Conservation (phyloP, 2,888 invertebrate genomes). For the Cabera pusaria region DNA sequence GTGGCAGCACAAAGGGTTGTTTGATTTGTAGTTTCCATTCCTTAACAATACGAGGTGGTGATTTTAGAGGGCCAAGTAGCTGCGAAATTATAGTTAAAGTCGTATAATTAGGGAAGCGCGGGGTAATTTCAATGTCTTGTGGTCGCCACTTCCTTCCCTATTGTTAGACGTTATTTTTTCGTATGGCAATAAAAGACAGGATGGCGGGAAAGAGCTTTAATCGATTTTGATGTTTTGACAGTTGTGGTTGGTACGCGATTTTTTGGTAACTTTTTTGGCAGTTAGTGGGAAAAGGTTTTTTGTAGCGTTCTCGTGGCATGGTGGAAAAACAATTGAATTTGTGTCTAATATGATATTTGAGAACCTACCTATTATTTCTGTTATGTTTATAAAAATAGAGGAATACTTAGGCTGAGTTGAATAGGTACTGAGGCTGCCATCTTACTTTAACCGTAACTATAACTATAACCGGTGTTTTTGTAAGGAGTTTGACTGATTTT, state of each 20-base stretch:
- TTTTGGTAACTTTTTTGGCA: constrained; percentile 36
- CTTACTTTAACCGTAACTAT: too few relatives aligned
- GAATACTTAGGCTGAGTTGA: too few relatives aligned
- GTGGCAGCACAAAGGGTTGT: constrained; percentile 43
- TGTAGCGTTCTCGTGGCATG: constrained; percentile 18
- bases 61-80: constrained; percentile 60
- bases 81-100: constrained; percentile 75
- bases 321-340: too few relatives aligned
- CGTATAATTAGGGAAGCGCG: constrained; percentile 73
- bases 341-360: too few relatives aligned
- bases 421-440: too few relatives aligned
- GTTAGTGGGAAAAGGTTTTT: constrained; percentile 29
- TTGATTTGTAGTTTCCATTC: constrained; percentile 69
- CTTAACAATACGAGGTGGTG: constrained; percentile 63
- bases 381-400: too few relatives aligned
- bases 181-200: constrained; percentile 41
- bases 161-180: constrained; percentile 55
- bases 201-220: constrained; percentile 55
- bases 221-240: constrained; percentile 78
- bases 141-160: constrained; percentile 75
- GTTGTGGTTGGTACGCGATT: constrained; percentile 69
- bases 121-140: constrained; percentile 69
- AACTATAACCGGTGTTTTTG: too few relatives aligned
- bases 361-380: too few relatives aligned
- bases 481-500: too few relatives aligned